phyloP scores from a whole-genome alignment of 2,888 invertebrate species.

The Nyleta sp. region DNA sequence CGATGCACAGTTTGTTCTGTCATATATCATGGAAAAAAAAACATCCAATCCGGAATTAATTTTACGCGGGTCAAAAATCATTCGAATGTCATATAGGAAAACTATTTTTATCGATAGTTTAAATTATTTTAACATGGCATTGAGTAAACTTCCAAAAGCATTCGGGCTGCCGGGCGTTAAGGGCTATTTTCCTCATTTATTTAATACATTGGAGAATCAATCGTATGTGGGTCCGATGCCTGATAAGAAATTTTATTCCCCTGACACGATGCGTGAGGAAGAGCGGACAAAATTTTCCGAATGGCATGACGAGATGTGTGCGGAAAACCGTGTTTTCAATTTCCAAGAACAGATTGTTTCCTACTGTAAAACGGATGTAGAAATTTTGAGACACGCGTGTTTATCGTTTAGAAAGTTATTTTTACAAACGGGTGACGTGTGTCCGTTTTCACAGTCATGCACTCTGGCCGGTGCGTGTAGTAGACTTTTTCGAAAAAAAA shows the following conservation, averaged over 20 bases:
- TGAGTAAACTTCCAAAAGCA: constrained; percentile 69
- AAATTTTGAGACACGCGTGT: constrained; percentile 11
- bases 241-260: constrained; percentile 1
- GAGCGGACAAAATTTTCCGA: constrained; percentile 31
- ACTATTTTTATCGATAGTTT: constrained; percentile 54
- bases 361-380: constrained; percentile 10
- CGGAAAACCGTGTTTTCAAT: not conserved
- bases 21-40: constrained; percentile 1
- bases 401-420: constrained; percentile 64
- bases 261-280: constrained; percentile 40
- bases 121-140: constrained; percentile 71
- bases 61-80: constrained; percentile 64
- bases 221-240: constrained; percentile 62
- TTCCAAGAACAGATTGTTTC: not conserved
- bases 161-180: constrained; percentile 66
- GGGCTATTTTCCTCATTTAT: constrained; percentile 67
- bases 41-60: constrained; percentile 57
- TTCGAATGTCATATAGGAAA: constrained; percentile 54
- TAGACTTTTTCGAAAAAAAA: constrained; percentile 9
- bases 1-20: constrained; percentile 28
- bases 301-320: not conserved
- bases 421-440: constrained; percentile 56
- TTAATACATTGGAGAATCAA: constrained; percentile 64
- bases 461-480: constrained; percentile 65
- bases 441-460: constrained; percentile 61